Percentiles rank a stretch among this genome's conserved stretches.
phyloP scores from a whole-genome alignment of 2,888 invertebrate species.

The Oasisia sp. region DNA sequence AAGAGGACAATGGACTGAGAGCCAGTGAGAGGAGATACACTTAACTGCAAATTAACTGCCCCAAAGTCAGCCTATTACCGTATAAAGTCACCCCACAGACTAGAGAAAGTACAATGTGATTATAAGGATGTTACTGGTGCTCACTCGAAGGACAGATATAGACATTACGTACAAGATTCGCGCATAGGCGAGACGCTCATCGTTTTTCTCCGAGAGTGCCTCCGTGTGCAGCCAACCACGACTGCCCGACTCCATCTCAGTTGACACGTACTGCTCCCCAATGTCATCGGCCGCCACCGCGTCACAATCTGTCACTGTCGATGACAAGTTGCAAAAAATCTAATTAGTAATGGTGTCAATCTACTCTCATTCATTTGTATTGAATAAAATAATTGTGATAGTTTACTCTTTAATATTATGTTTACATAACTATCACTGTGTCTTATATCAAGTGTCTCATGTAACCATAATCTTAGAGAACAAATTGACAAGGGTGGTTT shows the following conservation, averaged over 20 bases:
- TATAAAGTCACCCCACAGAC: not conserved
- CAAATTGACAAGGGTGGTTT: too few relatives aligned
- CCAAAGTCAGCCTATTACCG: too few relatives aligned
- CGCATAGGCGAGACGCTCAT: conserved; percentile 59
- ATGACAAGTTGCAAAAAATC: not conserved
- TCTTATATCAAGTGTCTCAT: too few relatives aligned
- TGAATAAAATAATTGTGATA: not conserved
- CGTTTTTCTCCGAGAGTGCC: conserved; percentile 59
- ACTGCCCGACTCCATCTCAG: conserved; percentile 24
- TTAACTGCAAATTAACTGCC: too few relatives aligned
- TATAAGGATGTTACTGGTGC: not conserved
- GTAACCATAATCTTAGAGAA: too few relatives aligned
- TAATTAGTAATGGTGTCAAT: not conserved
- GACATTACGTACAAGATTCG: conserved; percentile 56
- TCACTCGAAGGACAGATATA: not conserved
- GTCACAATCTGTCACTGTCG: not conserved
- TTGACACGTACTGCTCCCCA: not conserved
- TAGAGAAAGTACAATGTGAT: not conserved
- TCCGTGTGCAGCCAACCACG: conserved; percentile 50
- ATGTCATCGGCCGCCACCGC: conserved; percentile 26
- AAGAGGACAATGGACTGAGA: too few relatives aligned
- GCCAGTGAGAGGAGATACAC: too few relatives aligned
- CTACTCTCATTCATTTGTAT: not conserved
- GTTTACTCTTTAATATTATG: too few relatives aligned
- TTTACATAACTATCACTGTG: too few relatives aligned